Percentiles rank a stretch among this genome's conserved stretches.
phyloP scores from a whole-genome alignment of 1,140 invertebrate genomes.

The Luehdorfia chinensis region DNA sequence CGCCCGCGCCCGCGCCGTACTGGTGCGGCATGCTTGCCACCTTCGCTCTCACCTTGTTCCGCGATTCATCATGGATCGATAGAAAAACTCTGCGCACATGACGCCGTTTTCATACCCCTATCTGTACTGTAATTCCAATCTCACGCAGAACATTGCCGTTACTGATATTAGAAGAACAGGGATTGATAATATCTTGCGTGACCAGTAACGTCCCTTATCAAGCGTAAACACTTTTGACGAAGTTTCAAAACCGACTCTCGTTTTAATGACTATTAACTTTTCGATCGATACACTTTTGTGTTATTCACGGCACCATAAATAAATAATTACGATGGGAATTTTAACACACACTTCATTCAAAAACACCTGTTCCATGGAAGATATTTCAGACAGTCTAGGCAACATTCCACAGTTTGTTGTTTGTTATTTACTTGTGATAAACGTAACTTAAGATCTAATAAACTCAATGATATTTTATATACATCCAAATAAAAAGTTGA shows the following conservation, averaged over 20 bases:
- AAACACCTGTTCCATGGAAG: conserved; percentile 68
- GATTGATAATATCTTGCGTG: conserved; percentile 11
- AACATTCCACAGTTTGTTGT: conserved; percentile 31
- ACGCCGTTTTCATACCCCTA: conserved; percentile 24
- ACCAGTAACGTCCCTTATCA: conserved; percentile 37
- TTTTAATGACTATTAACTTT: conserved; percentile 21
- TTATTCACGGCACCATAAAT: conserved; percentile 70
- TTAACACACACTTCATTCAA: conserved; percentile 68
- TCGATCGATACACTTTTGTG: conserved; percentile 64
- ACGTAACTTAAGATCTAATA: conserved; percentile 11
- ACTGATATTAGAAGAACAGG: conserved; percentile 6
- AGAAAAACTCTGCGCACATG: conserved; percentile 24
- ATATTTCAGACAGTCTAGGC: conserved; percentile 52
- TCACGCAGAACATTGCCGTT: conserved; percentile 25
- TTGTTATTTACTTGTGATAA: conserved; percentile 28
- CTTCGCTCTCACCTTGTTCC: conserved; percentile 50
- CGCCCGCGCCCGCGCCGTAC: conserved; percentile 82
- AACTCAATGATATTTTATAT: conserved; percentile 7
- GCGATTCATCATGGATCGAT: conserved; percentile 33
- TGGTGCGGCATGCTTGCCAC: conserved; percentile 85
- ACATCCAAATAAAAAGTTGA: conserved; percentile 28
- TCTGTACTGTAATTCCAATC: conserved; percentile 19
- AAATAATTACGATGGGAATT: conserved; percentile 71
- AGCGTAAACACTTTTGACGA: conserved; percentile 21
- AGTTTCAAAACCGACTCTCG: background rate